Evolutionary conservation across 2,888 invertebrate species (phyloP), one percentile per base, ranked within the genome.

Genomic region (Caenorhabditis sp.): DNA sequence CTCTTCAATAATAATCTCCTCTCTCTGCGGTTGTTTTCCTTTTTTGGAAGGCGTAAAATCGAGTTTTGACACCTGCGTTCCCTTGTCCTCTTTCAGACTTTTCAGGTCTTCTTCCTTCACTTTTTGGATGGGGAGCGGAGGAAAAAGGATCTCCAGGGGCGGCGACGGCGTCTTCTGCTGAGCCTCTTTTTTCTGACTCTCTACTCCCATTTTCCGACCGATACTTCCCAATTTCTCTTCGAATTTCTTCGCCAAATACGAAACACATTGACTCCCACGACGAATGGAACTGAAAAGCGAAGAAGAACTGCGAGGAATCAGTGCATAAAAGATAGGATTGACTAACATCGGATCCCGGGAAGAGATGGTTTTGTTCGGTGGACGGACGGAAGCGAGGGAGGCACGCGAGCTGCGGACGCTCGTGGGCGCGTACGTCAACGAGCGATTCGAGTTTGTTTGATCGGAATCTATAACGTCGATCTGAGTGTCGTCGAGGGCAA

Each of bases 61-160:
- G 20, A 52, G 35, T 52, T 52, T 52, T 5, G 52, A 52, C 20
- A 52, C 35, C n/a, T 52, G 35, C 8, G 5, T 8, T 1, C n/a
- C 8, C 27, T 48, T 26, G 15, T 52, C 13, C 3, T 35, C 20
- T 2, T 26, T 39, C 17, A n/a, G 7, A 17, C 39, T 55, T 32
- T 41, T 55, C 39, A 39, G 11, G 9, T 55, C 37, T 8, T 55
- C 65, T 13, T 73, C 52, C 26, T 46, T 7, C 30, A 37, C 9
- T 24, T 53, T 65, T 20, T 53, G 27, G 6, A 46, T 30, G 20
- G 61, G 66, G 9, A 55, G 50, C 13, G 55, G 41, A n/a, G 74
- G 74, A 30, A 74, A 74, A 0, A 74, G 30, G 11, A 66, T 46
- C 50, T 74, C 74, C n/a, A 74, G 46, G 2, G 74, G 74, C 17